Evolutionary conservation across 92 coral and sea anemone genomes (phyloP), one percentile per base, ranked within the genome.

Genomic region (Phenganax subtilis): DNA sequence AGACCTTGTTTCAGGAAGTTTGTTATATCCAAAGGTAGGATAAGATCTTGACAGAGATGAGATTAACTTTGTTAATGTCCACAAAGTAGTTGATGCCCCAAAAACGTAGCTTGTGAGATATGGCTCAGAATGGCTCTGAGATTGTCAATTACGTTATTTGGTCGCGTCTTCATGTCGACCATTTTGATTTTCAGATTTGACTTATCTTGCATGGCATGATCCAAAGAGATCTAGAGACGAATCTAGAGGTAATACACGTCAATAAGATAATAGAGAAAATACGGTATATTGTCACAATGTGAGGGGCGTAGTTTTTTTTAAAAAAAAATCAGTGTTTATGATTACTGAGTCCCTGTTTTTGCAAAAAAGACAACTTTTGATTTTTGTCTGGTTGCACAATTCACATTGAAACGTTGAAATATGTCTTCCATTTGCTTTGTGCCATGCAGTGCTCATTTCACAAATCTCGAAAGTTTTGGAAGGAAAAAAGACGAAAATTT

Each of bases 401-500:
- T 17, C 10, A 17, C 10, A 17, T 6, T 65, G 25, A 65, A 17
- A 65, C 27, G 31, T 65, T 65, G 25, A 65, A 65, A 9, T 65
- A 14, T 59, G 2, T 59, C 65, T 20, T 1, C 6, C 3, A 9
- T 64, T 17, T 51, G 16, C 74, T 65, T 53, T 37, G 28, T 82
- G 17, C 44, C 28, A 6, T 81, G 15, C 64, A 94, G 98, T 94
- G 1, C 86, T 81, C 55, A 75, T 87, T 37, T 84, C 93, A 28
- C 89, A 91, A 51, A 92, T 94, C 86, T 88, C 86, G 75, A 83
- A 94, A 70, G 73, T 91, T 31, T 58, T 86, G 3, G 92, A 87
- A 85, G 98, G 98, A 58, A 97, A 91, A 82, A 90, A 87, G 87
- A 88, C 97, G 73, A 90, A 90, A 74, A 90, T 80, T 30, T 93